Evolutionary conservation across 2,888 invertebrate genomes (phyloP), one percentile per base, ranked within the genome.

Genomic region (Phymatocera aterrima): DNA sequence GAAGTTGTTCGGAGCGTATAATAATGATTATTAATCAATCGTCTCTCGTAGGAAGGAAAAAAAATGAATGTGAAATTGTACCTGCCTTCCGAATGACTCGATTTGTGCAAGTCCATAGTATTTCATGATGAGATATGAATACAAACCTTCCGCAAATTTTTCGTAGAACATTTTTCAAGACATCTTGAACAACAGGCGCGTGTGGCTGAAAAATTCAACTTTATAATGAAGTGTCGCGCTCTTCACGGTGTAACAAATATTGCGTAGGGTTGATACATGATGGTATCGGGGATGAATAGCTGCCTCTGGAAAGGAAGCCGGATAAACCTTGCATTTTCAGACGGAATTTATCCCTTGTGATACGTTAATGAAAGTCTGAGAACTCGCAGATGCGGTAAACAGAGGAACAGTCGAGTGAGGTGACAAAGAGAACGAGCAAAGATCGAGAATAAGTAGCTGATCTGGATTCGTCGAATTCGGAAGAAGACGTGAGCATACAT

Each of bases 1-100:
- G 28, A 68, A 43, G 46, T 43, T 68, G 68, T 68, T 68, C 46
- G 43, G 15, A 68, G 34, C 43, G 68, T 68, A 68, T 68, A 68
- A 68, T n/a, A n/a, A n/a, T n/a, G n/a, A n/a, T n/a, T n/a, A n/a
- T 68, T 28, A 46, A 68, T 68, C 68, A 68, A 24, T 68, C 24
- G 15, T 6, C 46, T 43, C 68, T 24, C 46, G 28, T n/a, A n/a
- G n/a, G n/a, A n/a, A n/a, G n/a, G 24, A 43, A 68, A 6, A 68
- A 43, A 68, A 68, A 0, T 34, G 43, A 68, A 57, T 34, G 21
- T 43, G 46, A 68, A 46, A 46, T 46, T 68, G 68, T 68, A 68
- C 40, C 12, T 28, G 28, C 28, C n/a, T n/a, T n/a, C n/a, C n/a
- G n/a, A n/a, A n/a, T n/a, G n/a, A n/a, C n/a, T n/a, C n/a, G n/a